Evolutionary conservation across 1,140 invertebrate species (phyloP).

Genomic region (Heliothis subflexa): DNA sequence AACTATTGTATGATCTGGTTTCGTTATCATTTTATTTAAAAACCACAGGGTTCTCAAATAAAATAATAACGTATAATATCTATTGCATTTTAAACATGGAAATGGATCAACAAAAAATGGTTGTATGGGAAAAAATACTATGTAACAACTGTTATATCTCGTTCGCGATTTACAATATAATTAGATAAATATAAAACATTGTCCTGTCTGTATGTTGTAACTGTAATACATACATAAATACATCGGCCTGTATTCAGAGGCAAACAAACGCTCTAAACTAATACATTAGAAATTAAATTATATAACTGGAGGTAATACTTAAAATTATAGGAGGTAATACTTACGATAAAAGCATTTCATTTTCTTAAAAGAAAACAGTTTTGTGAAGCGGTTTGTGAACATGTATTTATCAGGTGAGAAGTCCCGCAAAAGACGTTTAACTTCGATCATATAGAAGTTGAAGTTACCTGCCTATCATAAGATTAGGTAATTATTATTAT

Average conservation of each 20-base stretch:
- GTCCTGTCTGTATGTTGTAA: slow-evolving; percentile 59
- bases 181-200: slow-evolving; percentile 76
- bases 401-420: slow-evolving; percentile 53
- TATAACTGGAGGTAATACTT: slow-evolving; percentile 82
- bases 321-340: slow-evolving; percentile 83
- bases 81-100: slow-evolving; percentile 85
- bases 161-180: slow-evolving; percentile 80
- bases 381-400: slow-evolving; percentile 82
- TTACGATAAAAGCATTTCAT: slow-evolving; percentile 73
- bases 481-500: slow-evolving; percentile 41
- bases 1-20: slow-evolving; percentile 80
- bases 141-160: slow-evolving; percentile 82
- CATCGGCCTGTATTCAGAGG: slow-evolving; percentile 16
- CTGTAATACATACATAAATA: slow-evolving; percentile 50
- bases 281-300: slow-evolving; percentile 77
- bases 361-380: slow-evolving; percentile 58
- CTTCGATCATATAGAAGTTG: slow-evolving; percentile 1
- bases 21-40: slow-evolving; percentile 57
- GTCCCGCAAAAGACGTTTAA: slow-evolving; percentile 21
- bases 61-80: slow-evolving; percentile 64
- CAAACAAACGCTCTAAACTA: slow-evolving; percentile 45
- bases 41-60: slow-evolving; percentile 54
- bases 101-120: slow-evolving; percentile 82
- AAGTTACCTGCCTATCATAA: slow-evolving; percentile 45
- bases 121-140: slow-evolving; percentile 82